Evolutionary conservation across 2,113 vertebrate species (phyloP), one percentile per base, ranked within the genome.

Genomic region (Myotis yumanensis): DNA sequence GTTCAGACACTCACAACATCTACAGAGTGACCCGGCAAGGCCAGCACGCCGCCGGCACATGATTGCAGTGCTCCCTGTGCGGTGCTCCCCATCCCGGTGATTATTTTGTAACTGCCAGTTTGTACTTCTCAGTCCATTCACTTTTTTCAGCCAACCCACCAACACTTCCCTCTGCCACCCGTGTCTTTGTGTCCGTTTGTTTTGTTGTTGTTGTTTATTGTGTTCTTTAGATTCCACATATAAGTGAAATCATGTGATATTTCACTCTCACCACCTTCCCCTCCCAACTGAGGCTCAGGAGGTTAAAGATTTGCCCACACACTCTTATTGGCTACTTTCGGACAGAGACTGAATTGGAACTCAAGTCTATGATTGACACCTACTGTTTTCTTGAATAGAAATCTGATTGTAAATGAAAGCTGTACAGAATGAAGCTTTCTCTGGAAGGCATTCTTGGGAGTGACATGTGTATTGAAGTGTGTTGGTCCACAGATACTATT

Each of bases 371-470:
- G 68, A 40, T 69, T 75, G 57, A 86, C 75, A 85, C 3, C 66
- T 69, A 46, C 81, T 81, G 40, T 86, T 90, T 96, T 91, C 94
- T 93, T 91, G 84, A 75, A 57, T 86, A 64, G 75, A 85, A 89
- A 87, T 59, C 71, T 84, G 72, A 79, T 90, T 96, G 94, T 79
- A 76, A n/a, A 54, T 32, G 92, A 86, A 93, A 64, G 40, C 32
- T 86, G 64, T 46, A 30, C 66, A 91, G 80, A 94, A 77, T 69
- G 22, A 81, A 92, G 32, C 85, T 48, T 77, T 96, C 72, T 81
- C 57, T 43, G 93, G 90, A 94, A 94, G 79, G 48, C 94, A 91
- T 96, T 97, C 92, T 93, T 71, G 57, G 92, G 96, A 95, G 90
- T 81, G 94, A 75, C 86, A 83, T 88, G 68, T 94, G 80, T 93